Conservation (phyloP, 1,140 invertebrate species). For the Drosophila subpulchrella region DNA sequence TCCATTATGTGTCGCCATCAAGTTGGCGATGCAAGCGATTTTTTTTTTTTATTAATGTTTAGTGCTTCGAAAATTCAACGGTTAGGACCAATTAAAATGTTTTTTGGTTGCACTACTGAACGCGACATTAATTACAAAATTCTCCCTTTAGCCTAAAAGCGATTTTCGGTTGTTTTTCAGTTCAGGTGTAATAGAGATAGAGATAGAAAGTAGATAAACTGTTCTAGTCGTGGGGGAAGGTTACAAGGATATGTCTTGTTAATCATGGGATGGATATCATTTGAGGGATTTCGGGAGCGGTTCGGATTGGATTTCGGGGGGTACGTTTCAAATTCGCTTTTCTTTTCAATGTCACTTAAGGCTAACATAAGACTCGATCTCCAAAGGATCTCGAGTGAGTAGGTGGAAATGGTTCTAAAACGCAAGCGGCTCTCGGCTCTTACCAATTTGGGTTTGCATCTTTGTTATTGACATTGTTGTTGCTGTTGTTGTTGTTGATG, state of each 20-base stretch:
- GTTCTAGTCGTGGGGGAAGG: constrained; percentile 68
- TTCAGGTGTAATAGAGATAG: constrained; percentile 58
- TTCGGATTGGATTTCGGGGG: constrained; percentile 45
- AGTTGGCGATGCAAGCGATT: constrained; percentile 65
- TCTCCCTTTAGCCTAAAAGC: constrained; percentile 83
- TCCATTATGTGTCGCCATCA: constrained; percentile 52
- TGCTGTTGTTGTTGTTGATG: constrained; percentile 59
- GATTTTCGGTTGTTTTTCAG: constrained; percentile 67
- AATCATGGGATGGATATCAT: constrained; percentile 44
- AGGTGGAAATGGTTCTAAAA: constrained; percentile 25
- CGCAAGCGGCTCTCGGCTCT: constrained; percentile 61
- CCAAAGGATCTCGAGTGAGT: constrained; percentile 15
- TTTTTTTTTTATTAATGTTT: constrained; percentile 17
- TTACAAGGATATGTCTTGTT: constrained; percentile 66
- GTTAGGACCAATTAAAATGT: constrained; percentile 61
- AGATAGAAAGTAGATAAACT: constrained; percentile 71
- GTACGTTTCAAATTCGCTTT: constrained; percentile 79
- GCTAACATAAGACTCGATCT: constrained; percentile 62
- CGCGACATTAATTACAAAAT: constrained; percentile 80
- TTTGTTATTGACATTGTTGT: constrained; percentile 70
- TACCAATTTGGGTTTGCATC: constrained; percentile 76
- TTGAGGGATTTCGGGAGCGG: constrained; percentile 22
- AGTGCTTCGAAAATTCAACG: constrained; percentile 82
- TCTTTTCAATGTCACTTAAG: constrained; percentile 69
- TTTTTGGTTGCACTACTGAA: constrained; percentile 46